Conservation (phyloP, 2,888 invertebrate genomes). For the Hemaris fuciformis region DNA sequence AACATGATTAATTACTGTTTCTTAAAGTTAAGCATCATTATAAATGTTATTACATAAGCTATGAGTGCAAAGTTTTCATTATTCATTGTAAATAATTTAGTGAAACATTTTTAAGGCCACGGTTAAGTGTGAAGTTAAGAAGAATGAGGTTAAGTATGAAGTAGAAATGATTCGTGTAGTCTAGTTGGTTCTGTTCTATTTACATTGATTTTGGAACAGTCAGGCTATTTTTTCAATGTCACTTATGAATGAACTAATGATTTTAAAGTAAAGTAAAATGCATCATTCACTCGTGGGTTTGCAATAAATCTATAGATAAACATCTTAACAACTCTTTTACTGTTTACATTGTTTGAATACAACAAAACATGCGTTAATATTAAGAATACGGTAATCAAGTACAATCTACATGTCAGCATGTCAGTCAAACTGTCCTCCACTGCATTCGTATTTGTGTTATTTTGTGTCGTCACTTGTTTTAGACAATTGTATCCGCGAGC, state of each 20-base stretch:
- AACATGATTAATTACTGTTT: neutral
- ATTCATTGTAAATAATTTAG: neutral
- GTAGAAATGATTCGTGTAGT: too few species aligned
- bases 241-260: too few species aligned
- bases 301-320: too few species aligned
- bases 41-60: neutral
- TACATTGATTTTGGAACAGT: too few species aligned
- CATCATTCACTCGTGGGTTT: too few species aligned
- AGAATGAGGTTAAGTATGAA: too few species aligned
- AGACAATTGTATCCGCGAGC: slow-evolving; percentile 15
- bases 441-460: slow-evolving; percentile 14
- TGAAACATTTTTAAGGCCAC: neutral
- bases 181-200: too few species aligned
- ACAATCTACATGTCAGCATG: slow-evolving; percentile 51
- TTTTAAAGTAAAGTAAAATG: too few species aligned
- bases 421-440: slow-evolving; percentile 43
- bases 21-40: neutral
- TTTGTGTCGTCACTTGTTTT: slow-evolving; percentile 7
- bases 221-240: too few species aligned
- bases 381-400: slow-evolving; percentile 31
- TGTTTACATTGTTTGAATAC: neutral
- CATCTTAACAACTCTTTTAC: neutral
- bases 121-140: too few species aligned
- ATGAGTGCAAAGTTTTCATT: neutral
- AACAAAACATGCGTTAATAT: neutral